Percentiles rank a stretch among this genome's conserved stretches.
Evolutionary conservation across 1,140 invertebrate genomes (phyloP).

Genomic region (Pristionchus pacificus): DNA sequence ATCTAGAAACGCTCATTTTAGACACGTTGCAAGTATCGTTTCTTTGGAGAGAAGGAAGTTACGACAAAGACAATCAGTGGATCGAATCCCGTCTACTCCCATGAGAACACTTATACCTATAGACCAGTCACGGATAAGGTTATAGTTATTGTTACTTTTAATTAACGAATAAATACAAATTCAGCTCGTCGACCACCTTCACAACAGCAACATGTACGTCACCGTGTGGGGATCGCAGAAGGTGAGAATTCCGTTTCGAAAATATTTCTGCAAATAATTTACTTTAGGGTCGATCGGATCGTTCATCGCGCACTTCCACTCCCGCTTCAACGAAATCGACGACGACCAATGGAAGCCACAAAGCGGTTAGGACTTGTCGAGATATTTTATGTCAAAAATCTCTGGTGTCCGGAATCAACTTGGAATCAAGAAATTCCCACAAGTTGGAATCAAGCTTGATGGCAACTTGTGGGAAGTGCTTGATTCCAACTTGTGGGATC

Average conservation of each 20-base stretch:
- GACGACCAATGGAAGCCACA: not conserved
- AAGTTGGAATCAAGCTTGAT: no score
- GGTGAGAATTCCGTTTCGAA: not conserved
- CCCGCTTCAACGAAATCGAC: not conserved
- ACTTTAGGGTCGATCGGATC: not conserved
- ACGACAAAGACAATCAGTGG: constrained; percentile 60
- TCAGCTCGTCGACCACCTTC: constrained; percentile 63
- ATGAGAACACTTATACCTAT: constrained; percentile 60
- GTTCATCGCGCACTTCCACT: not conserved
- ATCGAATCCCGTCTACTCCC: constrained; percentile 65
- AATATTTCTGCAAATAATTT: not conserved
- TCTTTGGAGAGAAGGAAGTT: constrained; percentile 62
- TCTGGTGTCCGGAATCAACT: no score
- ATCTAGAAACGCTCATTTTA: no score
- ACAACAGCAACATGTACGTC: constrained; percentile 61
- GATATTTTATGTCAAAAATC: no score
- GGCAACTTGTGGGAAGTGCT: no score
- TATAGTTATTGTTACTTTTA: constrained; percentile 15
- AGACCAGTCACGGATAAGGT: constrained; percentile 61
- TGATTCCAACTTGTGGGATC: no score
- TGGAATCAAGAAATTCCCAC: no score
- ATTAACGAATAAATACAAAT: constrained; percentile 12
- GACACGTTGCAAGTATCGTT: constrained; percentile 63
- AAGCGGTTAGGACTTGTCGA: no score
- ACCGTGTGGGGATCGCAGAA: constrained; percentile 61